These are phyloP conservation scores for Hipparchia semele DNA, from an alignment of 2,888 invertebrate genomes.

Conservation along the genomic window DNA sequence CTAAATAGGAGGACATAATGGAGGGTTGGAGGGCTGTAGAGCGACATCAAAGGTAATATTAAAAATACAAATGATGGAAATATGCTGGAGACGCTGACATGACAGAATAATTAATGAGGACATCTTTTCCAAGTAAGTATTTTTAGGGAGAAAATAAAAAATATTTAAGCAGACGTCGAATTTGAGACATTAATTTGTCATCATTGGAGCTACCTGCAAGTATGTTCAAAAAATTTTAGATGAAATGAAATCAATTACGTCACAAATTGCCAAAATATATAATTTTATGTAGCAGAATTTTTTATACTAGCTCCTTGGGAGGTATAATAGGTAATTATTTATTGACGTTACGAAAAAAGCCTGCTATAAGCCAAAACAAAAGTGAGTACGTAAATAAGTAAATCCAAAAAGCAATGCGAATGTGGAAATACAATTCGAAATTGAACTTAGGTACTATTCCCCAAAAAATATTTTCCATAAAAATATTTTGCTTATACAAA, in stretches of 20 bases:
- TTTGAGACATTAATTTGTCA: not conserved
- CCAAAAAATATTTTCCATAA: too few relatives aligned
- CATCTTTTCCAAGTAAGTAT: constrained; percentile 6
- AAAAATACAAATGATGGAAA: constrained; percentile 33
- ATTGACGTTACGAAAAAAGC: not conserved
- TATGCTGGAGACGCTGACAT: constrained; percentile 27
- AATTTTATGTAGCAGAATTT: not conserved
- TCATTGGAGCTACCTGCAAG: not conserved
- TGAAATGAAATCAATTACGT: not conserved
- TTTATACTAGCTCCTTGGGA: not conserved
- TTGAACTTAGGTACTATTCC: too few relatives aligned
- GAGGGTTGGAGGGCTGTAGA: constrained; percentile 24
- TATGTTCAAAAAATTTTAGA: not conserved
- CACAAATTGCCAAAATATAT: not conserved
- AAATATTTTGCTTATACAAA: too few relatives aligned
- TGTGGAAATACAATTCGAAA: not conserved
- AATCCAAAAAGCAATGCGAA: not conserved
- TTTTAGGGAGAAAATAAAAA: constrained; percentile 5
- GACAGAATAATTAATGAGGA: constrained; percentile 29
- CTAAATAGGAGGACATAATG: constrained; percentile 43
- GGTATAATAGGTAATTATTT: not conserved
- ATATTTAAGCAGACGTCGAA: constrained; percentile 2
- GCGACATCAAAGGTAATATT: constrained; percentile 31
- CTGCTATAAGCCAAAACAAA: not conserved
- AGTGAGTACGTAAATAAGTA: not conserved